Base-by-base conservation (phyloP, 2,888 invertebrate genomes). In the Syritta pipiens region DNA sequence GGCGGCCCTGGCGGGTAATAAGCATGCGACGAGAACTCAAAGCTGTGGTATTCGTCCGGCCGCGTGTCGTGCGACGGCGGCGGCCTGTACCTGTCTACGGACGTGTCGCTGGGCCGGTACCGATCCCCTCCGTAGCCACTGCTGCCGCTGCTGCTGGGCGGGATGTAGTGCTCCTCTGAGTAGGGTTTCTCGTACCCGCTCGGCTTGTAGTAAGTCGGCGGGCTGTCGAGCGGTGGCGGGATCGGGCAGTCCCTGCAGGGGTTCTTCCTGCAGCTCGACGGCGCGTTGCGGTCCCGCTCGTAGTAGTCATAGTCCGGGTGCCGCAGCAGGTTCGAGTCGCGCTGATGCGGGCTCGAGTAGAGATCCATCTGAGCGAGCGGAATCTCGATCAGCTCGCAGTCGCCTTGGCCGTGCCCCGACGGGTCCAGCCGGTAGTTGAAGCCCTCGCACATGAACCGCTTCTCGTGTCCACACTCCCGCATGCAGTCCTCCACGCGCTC, bases 381-480 rank as follows among this genome's bases (percentile, higher is more conserved):
- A 48, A 93, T 90, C 7, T 94, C 93, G 82, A 94, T 92, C 60
- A 95, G 89, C 87, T 95, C 95, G 85, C 95, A 95, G 19, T 93
- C 92, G 6, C 95, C 94, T 88, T 93, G 93, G 0, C 93, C 93
- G 63, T 93, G 91, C 82, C 93, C 93, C 0, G 91, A 90, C 0
- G 92, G 91, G 86, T 94, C 94, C 84, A 94, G 93, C 91, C 94
- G 92, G 89, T 95, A 95, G 87, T 95, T 95, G 85, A 95, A 96
- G 82, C 95, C 95, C 88, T 95, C 94, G 85, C 96, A 96, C 81
- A 91, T 91, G 85, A 95, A 95, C 53, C 92, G 89, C 84, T 91
- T 92, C 85, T 95, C 95, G 4, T 91, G 90, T 1, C 93, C 93
- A 83, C 96, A 96, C 83, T 94, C 93, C 35, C 92, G 89, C 85